Evolutionary conservation across 2,888 invertebrate species (phyloP).

Genomic region (Synergus itoensis): DNA sequence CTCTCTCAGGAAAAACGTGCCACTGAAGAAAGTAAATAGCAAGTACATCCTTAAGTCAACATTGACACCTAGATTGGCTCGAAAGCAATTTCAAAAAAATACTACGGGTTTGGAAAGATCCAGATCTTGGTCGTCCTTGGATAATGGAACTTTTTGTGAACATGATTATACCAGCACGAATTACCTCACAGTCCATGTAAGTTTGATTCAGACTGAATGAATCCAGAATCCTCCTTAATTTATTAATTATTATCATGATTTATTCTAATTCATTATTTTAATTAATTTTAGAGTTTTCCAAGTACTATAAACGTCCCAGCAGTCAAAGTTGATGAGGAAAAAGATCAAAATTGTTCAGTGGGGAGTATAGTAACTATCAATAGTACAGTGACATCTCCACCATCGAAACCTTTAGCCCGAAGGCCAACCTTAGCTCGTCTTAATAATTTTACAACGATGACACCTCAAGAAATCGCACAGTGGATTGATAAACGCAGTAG

Average conservation of each 20-base stretch:
- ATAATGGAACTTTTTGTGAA: constrained; percentile 80
- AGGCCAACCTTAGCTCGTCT: constrained; percentile 72
- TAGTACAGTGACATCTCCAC: constrained; percentile 62
- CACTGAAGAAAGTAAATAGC: constrained; percentile 87
- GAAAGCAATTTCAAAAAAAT: constrained; percentile 85
- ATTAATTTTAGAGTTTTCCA: constrained; percentile 81
- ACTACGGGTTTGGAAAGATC: constrained; percentile 84
- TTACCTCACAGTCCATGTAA: constrained; percentile 87
- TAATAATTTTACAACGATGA: constrained; percentile 85
- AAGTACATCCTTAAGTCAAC: constrained; percentile 92
- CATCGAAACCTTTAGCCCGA: constrained; percentile 67
- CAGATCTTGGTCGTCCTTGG: constrained; percentile 86
- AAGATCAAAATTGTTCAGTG: constrained; percentile 71
- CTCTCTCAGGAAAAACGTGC: constrained; percentile 83
- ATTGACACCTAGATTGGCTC: constrained; percentile 86
- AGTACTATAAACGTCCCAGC: constrained; percentile 84
- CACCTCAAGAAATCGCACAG: constrained; percentile 91
- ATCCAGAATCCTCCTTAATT: background rate
- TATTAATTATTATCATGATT: background rate
- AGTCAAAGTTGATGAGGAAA: constrained; percentile 85
- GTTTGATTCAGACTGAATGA: constrained; percentile 62
- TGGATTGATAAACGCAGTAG: constrained; percentile 92
- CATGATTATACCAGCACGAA: constrained; percentile 83
- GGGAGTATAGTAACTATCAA: constrained; percentile 72
- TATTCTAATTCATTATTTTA: constrained; percentile 22